These are phyloP conservation scores for Vollenhovia emeryi DNA, from an alignment of 1,140 invertebrate genomes.

Conservation along the genomic window DNA sequence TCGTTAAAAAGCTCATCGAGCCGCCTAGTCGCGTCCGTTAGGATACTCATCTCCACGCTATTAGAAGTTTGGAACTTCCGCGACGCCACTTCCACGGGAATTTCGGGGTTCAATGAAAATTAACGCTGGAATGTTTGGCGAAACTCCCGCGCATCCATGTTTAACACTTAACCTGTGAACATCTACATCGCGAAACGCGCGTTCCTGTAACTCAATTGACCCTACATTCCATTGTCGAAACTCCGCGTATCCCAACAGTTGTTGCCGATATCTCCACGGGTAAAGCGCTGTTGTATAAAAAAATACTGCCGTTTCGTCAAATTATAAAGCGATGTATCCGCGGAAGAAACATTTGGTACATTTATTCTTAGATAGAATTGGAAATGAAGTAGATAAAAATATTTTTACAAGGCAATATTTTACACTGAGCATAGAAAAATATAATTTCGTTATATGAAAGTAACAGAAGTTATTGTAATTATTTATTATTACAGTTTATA, in stretches of 20 bases:
- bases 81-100: not conserved
- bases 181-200: constrained; percentile 1
- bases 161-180: constrained; percentile 16
- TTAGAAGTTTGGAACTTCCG: constrained; percentile 40
- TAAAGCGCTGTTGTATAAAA: no score
- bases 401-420: not conserved
- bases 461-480: not conserved
- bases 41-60: constrained; percentile 27
- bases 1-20: constrained; percentile 26
- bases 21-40: not conserved
- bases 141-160: constrained; percentile 21
- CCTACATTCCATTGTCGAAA: not conserved
- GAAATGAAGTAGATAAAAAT: not conserved
- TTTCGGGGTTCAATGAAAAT: constrained; percentile 32
- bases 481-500: not conserved
- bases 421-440: not conserved
- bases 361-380: not conserved
- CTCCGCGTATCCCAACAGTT: not conserved
- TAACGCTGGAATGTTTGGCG: constrained; percentile 20
- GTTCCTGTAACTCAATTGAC: constrained; percentile 30
- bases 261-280: not conserved
- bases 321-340: not conserved
- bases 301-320: not conserved
- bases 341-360: not conserved
- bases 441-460: not conserved